Evolutionary conservation across 2,888 invertebrate genomes (phyloP).

Genomic region (Trissolcus japonicus): DNA sequence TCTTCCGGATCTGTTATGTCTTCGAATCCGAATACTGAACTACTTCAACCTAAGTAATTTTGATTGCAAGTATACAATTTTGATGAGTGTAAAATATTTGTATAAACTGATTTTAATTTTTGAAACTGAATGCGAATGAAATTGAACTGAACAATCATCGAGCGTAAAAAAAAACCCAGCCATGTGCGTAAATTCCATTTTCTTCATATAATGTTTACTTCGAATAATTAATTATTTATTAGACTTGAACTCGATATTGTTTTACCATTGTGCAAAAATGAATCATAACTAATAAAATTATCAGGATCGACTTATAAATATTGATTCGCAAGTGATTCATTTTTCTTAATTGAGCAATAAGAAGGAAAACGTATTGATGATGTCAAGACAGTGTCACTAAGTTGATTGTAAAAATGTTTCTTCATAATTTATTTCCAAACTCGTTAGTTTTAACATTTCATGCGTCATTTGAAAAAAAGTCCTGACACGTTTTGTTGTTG

Average conservation of each 20-base stretch:
- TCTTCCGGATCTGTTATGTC: no score
- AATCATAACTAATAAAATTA: constrained; percentile 16
- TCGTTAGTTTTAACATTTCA: no score
- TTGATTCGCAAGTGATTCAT: constrained; percentile 14
- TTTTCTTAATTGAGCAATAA: constrained; percentile 6
- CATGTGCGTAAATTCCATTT: neutral
- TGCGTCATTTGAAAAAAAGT: constrained; percentile 11
- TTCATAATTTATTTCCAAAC: constrained; percentile 1
- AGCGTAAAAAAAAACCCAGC: neutral
- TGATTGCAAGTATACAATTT: no score
- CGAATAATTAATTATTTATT: neutral
- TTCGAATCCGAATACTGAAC: no score
- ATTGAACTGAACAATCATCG: neutral
- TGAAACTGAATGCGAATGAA: no score
- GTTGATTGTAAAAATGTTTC: neutral
- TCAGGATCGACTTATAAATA: constrained; percentile 5
- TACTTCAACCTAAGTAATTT: no score
- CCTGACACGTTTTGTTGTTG: constrained; percentile 7
- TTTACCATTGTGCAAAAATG: constrained; percentile 3
- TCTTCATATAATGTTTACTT: neutral
- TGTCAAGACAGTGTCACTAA: no score
- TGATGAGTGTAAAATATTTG: no score
- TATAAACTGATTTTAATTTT: no score
- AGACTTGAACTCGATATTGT: neutral
- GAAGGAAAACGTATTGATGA: neutral